phyloP scores from a whole-genome alignment of 1,140 invertebrate species.

The Dreissena polymorpha region DNA sequence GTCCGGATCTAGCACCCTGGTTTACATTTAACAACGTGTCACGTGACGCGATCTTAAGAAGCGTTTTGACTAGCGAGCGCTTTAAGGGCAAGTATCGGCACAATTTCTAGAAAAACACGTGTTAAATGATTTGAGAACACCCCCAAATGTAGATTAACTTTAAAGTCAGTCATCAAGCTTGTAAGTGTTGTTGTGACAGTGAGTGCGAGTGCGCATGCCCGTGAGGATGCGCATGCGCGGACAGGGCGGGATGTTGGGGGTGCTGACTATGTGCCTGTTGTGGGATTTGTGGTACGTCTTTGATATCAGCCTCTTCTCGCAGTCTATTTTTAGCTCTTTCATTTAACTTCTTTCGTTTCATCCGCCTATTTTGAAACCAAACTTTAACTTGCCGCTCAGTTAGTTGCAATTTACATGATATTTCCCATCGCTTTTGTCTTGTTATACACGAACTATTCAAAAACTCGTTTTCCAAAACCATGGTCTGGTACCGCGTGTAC shows the following conservation, averaged over 20 bases:
- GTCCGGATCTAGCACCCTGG: not conserved
- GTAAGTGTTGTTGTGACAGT: slow-evolving; percentile 49
- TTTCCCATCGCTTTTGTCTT: slow-evolving; percentile 90
- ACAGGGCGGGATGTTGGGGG: slow-evolving; percentile 53
- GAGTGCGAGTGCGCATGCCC: not conserved
- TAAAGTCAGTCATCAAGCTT: slow-evolving; percentile 35
- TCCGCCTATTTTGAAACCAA: slow-evolving; percentile 94
- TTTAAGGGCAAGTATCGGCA: not conserved
- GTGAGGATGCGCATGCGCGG: slow-evolving; percentile 39
- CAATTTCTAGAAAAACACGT: slow-evolving; percentile 13
- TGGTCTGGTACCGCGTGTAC: slow-evolving; percentile 93
- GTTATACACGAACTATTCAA: slow-evolving; percentile 85
- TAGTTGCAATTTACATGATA: slow-evolving; percentile 93
- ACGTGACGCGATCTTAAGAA: slow-evolving; percentile 3
- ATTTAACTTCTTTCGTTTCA: slow-evolving; percentile 97
- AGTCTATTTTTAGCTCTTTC: slow-evolving; percentile 71
- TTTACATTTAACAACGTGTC: not conserved
- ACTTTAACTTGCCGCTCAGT: slow-evolving; percentile 92
- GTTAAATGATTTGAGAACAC: slow-evolving; percentile 26
- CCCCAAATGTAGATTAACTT: slow-evolving; percentile 6
- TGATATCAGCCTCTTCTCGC: slow-evolving; percentile 63
- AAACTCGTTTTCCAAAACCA: slow-evolving; percentile 85
- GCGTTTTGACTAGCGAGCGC: slow-evolving; percentile 18
- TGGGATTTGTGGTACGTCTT: slow-evolving; percentile 56
- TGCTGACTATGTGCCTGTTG: slow-evolving; percentile 58